A percentile compares a stretch with the other conserved stretches of the same genome.
These are phyloP conservation scores for Odontesthes bonariensis DNA, from an alignment of 2,113 vertebrate species.

Conservation along the genomic window DNA sequence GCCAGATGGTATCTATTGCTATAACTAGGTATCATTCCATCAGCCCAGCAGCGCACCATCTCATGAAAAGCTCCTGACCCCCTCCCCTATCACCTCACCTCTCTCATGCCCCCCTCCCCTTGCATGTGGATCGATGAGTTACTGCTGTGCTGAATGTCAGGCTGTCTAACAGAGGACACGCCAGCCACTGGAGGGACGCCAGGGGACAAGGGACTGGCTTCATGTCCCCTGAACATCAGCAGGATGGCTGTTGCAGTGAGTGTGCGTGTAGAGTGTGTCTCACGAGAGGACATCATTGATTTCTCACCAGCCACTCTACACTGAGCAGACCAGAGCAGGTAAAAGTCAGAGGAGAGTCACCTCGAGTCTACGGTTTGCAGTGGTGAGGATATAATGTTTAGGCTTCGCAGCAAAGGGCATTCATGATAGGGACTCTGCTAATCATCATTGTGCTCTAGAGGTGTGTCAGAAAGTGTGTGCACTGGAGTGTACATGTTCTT, in stretches of 20 bases:
- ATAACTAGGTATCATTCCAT: conserved; percentile 57
- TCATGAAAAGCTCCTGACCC: conserved; percentile 20
- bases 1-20: conserved; percentile 64
- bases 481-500: conserved; percentile 3
- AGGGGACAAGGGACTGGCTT: conserved; percentile 43
- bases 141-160: conserved; percentile 69
- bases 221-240: conserved; percentile 54
- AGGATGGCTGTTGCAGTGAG: conserved; percentile 19
- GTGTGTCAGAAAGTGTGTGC: conserved; percentile 4
- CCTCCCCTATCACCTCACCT: background rate
- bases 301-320: conserved; percentile 47
- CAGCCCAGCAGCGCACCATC: conserved; percentile 42
- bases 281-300: conserved; percentile 60
- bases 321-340: conserved; percentile 32
- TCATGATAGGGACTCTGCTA: conserved; percentile 7
- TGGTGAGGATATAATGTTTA: conserved; percentile 20
- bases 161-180: conserved; percentile 64
- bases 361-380: conserved; percentile 9
- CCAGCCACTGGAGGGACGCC: conserved; percentile 47
- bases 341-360: conserved; percentile 57
- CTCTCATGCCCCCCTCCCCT: conserved; percentile 7
- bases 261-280: conserved; percentile 27
- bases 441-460: conserved; percentile 27
- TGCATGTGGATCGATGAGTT: conserved; percentile 63
- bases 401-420: conserved; percentile 31